These are phyloP conservation scores for Prinia subflava DNA, from an alignment of 2,113 vertebrate genomes.

Conservation along the genomic window DNA sequence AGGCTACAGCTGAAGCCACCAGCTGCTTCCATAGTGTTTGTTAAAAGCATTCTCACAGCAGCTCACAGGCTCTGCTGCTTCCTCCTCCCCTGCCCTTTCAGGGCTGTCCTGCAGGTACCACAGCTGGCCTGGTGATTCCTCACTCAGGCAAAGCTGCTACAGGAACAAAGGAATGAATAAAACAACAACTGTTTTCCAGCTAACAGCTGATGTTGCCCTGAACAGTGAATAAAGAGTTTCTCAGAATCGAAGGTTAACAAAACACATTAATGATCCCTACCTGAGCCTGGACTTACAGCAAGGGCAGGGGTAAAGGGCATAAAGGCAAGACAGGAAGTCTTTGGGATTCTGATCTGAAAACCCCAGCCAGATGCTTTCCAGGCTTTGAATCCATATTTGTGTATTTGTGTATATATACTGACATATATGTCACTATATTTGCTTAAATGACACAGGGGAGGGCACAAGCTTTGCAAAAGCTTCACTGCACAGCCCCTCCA, in stretches of 20 bases:
- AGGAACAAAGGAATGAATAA: background rate
- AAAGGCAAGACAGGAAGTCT: background rate
- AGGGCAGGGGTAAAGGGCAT: accelerated
- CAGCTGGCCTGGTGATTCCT: background rate
- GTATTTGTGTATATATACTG: too few relatives aligned
- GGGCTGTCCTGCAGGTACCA: background rate
- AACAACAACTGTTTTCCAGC: background rate
- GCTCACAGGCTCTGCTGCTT: background rate
- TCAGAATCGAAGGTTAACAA: background rate
- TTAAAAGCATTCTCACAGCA: background rate
- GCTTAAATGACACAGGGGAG: background rate
- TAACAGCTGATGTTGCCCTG: background rate
- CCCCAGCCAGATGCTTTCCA: background rate
- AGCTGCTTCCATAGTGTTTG: background rate
- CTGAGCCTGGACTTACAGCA: background rate
- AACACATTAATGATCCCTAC: background rate
- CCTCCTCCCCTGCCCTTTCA: background rate
- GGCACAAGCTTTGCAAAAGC: background rate
- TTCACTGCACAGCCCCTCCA: background rate
- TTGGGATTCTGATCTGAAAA: background rate
- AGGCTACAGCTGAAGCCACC: background rate
- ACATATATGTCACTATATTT: background rate
- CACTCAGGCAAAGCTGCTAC: background rate
- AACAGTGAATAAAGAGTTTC: background rate
- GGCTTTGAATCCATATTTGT: background rate